Evolutionary conservation across 2,797 vertebrate genomes (phyloP).

Genomic region (Myotis findleyi): DNA sequence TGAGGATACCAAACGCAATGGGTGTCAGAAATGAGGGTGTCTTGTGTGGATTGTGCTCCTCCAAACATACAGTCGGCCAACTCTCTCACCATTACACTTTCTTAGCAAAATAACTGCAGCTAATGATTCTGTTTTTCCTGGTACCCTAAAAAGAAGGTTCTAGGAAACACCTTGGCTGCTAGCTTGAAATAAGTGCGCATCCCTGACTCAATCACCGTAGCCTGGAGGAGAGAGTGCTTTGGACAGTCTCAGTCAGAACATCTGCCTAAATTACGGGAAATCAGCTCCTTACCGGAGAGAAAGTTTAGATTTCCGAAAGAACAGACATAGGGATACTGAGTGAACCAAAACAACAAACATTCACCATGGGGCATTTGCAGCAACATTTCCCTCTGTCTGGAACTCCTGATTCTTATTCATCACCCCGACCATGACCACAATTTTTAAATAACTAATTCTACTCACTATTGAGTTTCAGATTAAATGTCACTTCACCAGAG

Average conservation of each 20-base stretch:
- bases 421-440: neutral
- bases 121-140: neutral
- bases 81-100: neutral
- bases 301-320: neutral
- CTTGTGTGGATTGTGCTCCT: neutral
- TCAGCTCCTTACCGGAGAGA: neutral
- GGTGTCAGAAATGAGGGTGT: neutral
- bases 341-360: neutral
- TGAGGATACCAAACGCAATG: neutral
- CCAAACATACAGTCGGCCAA: neutral
- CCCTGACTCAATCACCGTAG: neutral
- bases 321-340: neutral
- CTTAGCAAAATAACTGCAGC: neutral
- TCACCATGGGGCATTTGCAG: neutral
- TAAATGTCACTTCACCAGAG: neutral
- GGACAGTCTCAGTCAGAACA: neutral
- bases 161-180: neutral
- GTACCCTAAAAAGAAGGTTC: neutral
- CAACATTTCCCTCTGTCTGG: neutral
- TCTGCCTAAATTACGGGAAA: neutral
- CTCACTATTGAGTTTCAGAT: neutral
- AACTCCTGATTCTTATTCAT: neutral
- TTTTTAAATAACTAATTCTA: constrained; percentile 13
- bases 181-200: neutral
- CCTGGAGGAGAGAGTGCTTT: neutral